Base-by-base conservation (phyloP, 2,113 vertebrate species). In the Myotis lucifugus region DNA sequence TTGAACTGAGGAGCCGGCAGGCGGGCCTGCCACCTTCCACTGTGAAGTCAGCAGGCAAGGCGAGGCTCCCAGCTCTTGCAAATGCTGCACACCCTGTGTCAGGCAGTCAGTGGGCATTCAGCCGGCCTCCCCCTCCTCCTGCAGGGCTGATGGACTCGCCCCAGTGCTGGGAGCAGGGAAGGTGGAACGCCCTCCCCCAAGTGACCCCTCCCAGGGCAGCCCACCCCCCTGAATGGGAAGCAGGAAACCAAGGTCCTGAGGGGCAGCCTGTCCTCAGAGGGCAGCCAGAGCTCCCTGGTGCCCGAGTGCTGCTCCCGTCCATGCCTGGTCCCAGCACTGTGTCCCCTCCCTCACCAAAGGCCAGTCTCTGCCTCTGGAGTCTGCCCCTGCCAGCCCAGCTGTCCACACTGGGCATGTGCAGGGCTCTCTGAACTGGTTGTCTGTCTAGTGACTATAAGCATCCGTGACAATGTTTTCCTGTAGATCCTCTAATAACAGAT, bases 141-240 rank as follows among this genome's bases (percentile, higher is more conserved):
- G 21, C 11, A 13, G 56, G 7, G 46, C 48, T 0, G 13, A 13
- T 0, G 12, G 66, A 3, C 27, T 17, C 19, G 3, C 4, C 59
- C 37, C 0, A 0, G 13, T 29, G 27, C 59, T 17, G 37, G 50
- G 59, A 56, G 21, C 11, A 13, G 56, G 7, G 46, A 73, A 48
- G 42, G 13, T 2, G 8, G 52, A 27, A 59, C 21, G 21, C n/a
- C 23, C 37, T 29, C 14, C 25, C 25, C 61, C 32, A 14, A 19
- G 5, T 19, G 54, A 52, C 3, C 15, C 34, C 8, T n/a, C 23
- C 32, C 15, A 10, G 59, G 37, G 23, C 11, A 54, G 21, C 64
- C 48, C 0, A 2, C 2, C 1, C 3, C 19, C 0, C 29, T 15
- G 10, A 42, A 7, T 0, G 3, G 15, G 37, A 11, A 1, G 0